Conservation (phyloP, 1,140 invertebrate species). For the Halesus radiatus region DNA sequence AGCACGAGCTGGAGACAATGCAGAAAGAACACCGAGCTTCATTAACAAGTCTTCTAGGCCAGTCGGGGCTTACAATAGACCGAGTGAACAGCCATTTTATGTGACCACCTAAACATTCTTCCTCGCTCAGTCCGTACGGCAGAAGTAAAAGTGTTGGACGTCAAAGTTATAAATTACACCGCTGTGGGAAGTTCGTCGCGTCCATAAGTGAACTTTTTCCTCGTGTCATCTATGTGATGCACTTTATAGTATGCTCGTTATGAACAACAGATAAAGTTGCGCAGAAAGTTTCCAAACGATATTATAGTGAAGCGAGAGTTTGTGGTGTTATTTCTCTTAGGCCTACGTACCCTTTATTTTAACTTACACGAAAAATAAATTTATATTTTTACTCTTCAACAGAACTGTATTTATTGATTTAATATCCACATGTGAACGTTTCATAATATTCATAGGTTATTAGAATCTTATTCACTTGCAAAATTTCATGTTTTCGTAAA, state of each 20-base stretch:
- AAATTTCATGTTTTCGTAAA: too few species aligned
- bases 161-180: constrained; percentile 17
- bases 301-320: constrained; percentile 9
- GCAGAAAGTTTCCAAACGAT: constrained; percentile 8
- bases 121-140: background rate
- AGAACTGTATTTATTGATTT: background rate
- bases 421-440: too few species aligned
- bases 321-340: background rate
- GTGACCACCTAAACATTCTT: background rate
- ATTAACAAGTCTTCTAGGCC: background rate
- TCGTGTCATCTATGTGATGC: background rate
- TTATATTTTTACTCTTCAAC: background rate
- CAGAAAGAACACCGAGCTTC: background rate
- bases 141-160: background rate
- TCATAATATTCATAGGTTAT: too few species aligned
- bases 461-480: too few species aligned
- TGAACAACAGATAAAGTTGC: background rate
- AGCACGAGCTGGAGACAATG: constrained; percentile 6
- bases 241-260: background rate
- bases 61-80: background rate
- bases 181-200: background rate
- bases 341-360: background rate
- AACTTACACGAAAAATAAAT: background rate
- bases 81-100: background rate
- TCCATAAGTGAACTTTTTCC: background rate